phyloP scores from a whole-genome alignment of 2,888 invertebrate genomes.

The Parnassius orleans region DNA sequence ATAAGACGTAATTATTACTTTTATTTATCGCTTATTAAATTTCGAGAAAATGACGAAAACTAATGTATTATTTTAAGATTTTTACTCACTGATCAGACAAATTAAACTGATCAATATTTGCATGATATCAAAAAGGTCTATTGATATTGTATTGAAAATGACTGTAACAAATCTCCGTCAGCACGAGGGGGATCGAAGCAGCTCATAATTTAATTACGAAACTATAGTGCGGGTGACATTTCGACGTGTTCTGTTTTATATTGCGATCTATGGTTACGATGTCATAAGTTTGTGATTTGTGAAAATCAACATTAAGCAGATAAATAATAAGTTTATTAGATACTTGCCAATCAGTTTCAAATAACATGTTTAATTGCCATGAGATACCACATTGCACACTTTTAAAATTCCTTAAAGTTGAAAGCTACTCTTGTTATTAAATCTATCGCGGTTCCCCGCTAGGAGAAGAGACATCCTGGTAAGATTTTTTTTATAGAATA shows the following conservation, averaged over 20 bases:
- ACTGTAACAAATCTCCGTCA: slow-evolving; percentile 22
- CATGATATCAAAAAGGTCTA: slow-evolving; percentile 1
- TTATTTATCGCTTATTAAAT: no score
- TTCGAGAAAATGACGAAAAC: no score
- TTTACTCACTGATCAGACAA: neutral
- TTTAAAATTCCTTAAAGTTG: no score
- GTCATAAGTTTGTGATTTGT: slow-evolving; percentile 15
- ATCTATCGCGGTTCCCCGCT: no score
- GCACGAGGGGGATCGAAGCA: slow-evolving; percentile 14
- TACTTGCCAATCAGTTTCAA: no score
- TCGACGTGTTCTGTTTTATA: slow-evolving; percentile 23
- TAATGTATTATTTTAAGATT: no score
- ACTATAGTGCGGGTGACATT: slow-evolving; percentile 26
- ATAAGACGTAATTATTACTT: no score
- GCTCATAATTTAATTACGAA: slow-evolving; percentile 25
- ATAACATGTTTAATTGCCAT: no score
- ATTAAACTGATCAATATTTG: slow-evolving; percentile 6
- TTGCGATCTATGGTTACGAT: slow-evolving; percentile 21
- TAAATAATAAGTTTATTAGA: neutral
- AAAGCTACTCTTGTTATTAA: no score
- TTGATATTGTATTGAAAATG: slow-evolving; percentile 1
- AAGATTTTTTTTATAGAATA: no score
- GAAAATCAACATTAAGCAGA: slow-evolving; percentile 7
- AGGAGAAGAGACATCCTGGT: no score
- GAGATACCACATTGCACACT: no score